phyloP scores from a whole-genome alignment of 1,140 invertebrate species.

The Diabrotica undecimpunctata region DNA sequence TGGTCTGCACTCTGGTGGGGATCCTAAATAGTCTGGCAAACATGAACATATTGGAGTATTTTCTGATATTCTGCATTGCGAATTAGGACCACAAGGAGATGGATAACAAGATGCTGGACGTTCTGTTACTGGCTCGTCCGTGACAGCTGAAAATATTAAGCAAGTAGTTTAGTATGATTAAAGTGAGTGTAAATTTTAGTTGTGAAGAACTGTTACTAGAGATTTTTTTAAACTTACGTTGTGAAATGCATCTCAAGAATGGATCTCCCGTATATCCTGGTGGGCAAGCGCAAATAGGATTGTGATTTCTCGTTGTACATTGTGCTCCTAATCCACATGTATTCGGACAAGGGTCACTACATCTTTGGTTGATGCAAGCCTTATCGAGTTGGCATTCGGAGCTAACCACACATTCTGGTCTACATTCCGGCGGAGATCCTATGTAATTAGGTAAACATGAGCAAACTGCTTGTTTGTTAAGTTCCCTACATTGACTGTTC shows the following conservation, averaged over 20 bases:
- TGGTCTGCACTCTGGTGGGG: constrained; percentile 70
- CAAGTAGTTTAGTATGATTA: too few species aligned
- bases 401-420: constrained; percentile 61
- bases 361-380: constrained; percentile 62
- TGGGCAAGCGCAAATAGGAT: constrained; percentile 67
- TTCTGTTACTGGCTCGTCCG: constrained; percentile 50
- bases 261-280: constrained; percentile 72
- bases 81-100: constrained; percentile 78
- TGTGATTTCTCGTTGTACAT: constrained; percentile 58
- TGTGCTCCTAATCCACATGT: constrained; percentile 60
- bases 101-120: constrained; percentile 68
- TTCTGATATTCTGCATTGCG: constrained; percentile 68
- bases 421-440: constrained; percentile 57
- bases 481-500: constrained; percentile 60
- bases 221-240: constrained; percentile 40
- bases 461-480: constrained; percentile 57
- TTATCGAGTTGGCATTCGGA: constrained; percentile 60
- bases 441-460: constrained; percentile 60
- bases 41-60: constrained; percentile 75
- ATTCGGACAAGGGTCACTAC: constrained; percentile 60
- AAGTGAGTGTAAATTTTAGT: too few species aligned
- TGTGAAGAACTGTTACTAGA: too few species aligned
- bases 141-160: constrained; percentile 15
- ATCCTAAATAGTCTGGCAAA: constrained; percentile 67
- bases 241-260: constrained; percentile 56